Percentiles rank a stretch among this genome's conserved stretches.
phyloP scores from a whole-genome alignment of 1,140 invertebrate species.

The Carcinoscorpius rotundicauda region DNA sequence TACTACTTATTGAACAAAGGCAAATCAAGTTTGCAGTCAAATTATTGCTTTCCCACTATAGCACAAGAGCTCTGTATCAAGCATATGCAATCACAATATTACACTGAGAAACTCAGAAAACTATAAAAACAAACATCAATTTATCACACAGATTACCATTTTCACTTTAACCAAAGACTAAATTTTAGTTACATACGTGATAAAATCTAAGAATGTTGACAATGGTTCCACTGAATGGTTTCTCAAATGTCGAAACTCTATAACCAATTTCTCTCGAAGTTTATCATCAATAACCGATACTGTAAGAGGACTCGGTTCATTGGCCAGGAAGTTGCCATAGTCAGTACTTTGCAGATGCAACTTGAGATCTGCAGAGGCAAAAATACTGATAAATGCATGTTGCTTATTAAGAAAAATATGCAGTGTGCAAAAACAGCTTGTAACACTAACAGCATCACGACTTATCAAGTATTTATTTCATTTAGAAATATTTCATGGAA shows the following conservation, averaged over 20 bases:
- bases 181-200: constrained; percentile 49
- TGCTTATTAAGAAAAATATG: too few species aligned
- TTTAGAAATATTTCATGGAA: too few species aligned
- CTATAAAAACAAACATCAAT: not conserved
- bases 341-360: constrained; percentile 97
- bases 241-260: constrained; percentile 95
- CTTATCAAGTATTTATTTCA: too few species aligned
- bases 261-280: constrained; percentile 92
- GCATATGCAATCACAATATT: too few species aligned
- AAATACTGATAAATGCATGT: too few species aligned
- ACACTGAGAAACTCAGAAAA: constrained; percentile 5
- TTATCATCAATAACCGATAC: constrained; percentile 99
- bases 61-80: too few species aligned
- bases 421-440: too few species aligned
- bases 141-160: not conserved
- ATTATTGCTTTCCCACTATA: too few species aligned
- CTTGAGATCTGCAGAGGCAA: constrained; percentile 71
- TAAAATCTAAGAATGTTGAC: constrained; percentile 96
- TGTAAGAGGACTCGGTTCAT: constrained; percentile 92
- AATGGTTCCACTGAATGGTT: constrained; percentile 96
- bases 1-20: too few species aligned
- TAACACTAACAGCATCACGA: too few species aligned
- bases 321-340: constrained; percentile 96
- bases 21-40: too few species aligned
- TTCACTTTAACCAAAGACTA: not conserved